Conservation (phyloP, 2,113 vertebrate genomes). For the Rhinopomastus cyanomelas region DNA sequence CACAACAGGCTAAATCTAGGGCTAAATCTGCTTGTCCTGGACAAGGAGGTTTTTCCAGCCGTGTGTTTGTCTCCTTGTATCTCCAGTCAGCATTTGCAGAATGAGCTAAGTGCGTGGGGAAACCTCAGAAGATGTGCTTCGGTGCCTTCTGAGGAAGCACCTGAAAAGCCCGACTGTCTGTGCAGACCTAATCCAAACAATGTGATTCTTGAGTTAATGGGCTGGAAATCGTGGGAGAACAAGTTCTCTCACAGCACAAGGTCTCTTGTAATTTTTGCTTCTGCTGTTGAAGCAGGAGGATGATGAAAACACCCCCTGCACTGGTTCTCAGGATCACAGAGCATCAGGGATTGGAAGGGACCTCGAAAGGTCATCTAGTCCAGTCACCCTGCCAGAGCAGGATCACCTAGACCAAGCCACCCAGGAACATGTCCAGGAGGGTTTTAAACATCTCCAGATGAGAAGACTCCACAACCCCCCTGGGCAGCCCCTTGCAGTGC, state of each 20-base stretch:
- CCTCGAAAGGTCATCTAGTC: too few species aligned
- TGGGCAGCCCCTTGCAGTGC: too few species aligned
- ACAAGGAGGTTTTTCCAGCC: background rate
- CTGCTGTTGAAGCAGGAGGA: background rate
- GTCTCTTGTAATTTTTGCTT: background rate
- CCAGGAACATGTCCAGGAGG: too few species aligned
- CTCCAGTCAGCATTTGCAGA: constrained; percentile 55
- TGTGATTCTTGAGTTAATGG: constrained; percentile 61
- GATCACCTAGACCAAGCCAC: too few species aligned
- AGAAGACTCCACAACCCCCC: too few species aligned
- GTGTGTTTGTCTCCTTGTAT: background rate
- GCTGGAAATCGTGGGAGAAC: constrained; percentile 57
- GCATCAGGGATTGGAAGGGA: too few species aligned
- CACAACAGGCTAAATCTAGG: background rate
- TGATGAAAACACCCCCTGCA: too few species aligned
- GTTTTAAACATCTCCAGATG: too few species aligned
- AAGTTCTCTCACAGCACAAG: constrained; percentile 30
- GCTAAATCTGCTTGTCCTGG: background rate
- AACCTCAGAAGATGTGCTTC: constrained; percentile 55
- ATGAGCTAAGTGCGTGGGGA: constrained; percentile 8
- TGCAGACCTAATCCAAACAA: constrained; percentile 54
- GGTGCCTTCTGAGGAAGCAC: constrained; percentile 44
- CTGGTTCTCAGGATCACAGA: too few species aligned
- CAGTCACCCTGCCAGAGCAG: too few species aligned
- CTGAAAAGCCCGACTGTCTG: constrained; percentile 45